A percentile compares a stretch with the other conserved stretches of the same genome.
Evolutionary conservation across 1,140 invertebrate species (phyloP).

Genomic region (Scaptomyza graminum): DNA sequence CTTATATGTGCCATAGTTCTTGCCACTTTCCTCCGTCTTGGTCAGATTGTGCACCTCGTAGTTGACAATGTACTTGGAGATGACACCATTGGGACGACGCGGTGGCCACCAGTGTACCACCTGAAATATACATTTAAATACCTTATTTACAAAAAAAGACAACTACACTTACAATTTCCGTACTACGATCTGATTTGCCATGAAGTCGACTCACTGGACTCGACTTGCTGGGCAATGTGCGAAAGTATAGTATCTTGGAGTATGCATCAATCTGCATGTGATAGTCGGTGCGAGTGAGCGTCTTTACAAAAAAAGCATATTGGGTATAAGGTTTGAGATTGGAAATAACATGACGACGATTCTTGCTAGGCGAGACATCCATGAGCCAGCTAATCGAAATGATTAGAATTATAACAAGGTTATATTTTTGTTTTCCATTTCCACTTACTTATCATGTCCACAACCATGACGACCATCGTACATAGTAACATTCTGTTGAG

Average conservation of each 20-base stretch:
- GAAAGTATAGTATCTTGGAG: slow-evolving; percentile 92
- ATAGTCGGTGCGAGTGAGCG: slow-evolving; percentile 89
- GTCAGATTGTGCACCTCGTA: slow-evolving; percentile 52
- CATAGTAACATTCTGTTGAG: slow-evolving; percentile 88
- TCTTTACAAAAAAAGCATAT: slow-evolving; percentile 96
- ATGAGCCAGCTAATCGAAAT: slow-evolving; percentile 82
- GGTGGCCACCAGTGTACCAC: slow-evolving; percentile 77
- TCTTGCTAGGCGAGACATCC: slow-evolving; percentile 50
- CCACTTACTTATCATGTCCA: slow-evolving; percentile 86
- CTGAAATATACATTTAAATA: slow-evolving; percentile 20
- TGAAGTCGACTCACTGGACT: slow-evolving; percentile 59
- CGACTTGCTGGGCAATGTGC: slow-evolving; percentile 85
- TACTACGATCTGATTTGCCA: slow-evolving; percentile 42
- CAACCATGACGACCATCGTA: slow-evolving; percentile 93
- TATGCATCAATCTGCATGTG: slow-evolving; percentile 88
- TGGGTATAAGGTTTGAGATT: slow-evolving; percentile 92
- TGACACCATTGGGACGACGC: slow-evolving; percentile 61
- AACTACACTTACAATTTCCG: slow-evolving; percentile 55
- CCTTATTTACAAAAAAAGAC: neutral
- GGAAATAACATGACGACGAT: slow-evolving; percentile 85
- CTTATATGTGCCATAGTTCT: slow-evolving; percentile 37
- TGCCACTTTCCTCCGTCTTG: slow-evolving; percentile 11
- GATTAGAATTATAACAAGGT: too few species aligned
- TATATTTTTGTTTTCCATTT: too few species aligned
- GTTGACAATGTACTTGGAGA: slow-evolving; percentile 56